Base-by-base conservation (phyloP, 2,113 vertebrate genomes). In the Hipposideros armiger region DNA sequence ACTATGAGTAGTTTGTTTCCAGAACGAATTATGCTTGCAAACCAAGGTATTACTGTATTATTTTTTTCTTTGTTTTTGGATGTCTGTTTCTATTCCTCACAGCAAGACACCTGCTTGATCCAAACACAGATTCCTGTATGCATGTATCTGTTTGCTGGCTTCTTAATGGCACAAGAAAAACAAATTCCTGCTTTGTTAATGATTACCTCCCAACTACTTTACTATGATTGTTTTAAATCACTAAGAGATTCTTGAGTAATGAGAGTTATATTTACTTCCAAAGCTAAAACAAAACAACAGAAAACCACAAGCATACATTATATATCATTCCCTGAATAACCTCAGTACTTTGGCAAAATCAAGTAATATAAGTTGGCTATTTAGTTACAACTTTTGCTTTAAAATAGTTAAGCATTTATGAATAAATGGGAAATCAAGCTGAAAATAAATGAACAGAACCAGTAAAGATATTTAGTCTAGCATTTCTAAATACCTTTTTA, bases 391-490 rank as follows among this genome's bases (percentile, higher is more conserved):
- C 47, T 92, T 95, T 73, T 50, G 50, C 10, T 73, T 97, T 72
- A 62, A 90, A 82, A 85, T 80, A 84, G 26, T 74, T 30, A 84
- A 64, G 17, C 52, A 82, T 47, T 82, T 93, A 76, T 6, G 73
- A 93, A 91, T 80, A 80, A 81, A 32, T 42, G 3, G 17, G 1
- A 76, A 64, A 76, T 86, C 5, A 87, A 60, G 24, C 22, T 66
- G 54, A 87, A 95, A 96, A 77, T 83, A 90, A 82, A 84, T 91
- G 8, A 91, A 82, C 22, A 94, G 20, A 91, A 7, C 10, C 15
- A 70, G 47, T 42, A 67, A 5, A 10, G 24, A 74, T 90, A 58
- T 50, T 84, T 81, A 74, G n/a, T n/a, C 3, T 77, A 58, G 5
- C 3, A 90, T 82, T 93, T 78, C 40, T 42, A 91, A 72, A 45